A percentile compares a stretch with the other conserved stretches of the same genome.
These are phyloP conservation scores for Catocala fraxini DNA, from an alignment of 2,888 invertebrate species.

Conservation along the genomic window DNA sequence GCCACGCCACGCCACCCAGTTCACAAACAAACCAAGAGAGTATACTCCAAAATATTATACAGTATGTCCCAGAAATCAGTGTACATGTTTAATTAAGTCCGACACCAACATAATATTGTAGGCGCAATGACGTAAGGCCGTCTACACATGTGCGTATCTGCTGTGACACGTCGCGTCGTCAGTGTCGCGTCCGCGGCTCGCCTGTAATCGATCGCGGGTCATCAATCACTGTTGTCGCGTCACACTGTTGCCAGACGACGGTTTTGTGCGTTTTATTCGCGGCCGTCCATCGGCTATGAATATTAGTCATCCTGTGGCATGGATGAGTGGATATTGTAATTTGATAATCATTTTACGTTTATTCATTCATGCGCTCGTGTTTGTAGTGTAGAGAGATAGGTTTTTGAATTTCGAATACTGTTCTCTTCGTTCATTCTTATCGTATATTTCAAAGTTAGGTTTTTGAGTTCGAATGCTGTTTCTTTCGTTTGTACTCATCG, in stretches of 20 bases:
- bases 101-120: slow-evolving; percentile 18
- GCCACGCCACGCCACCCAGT: no score
- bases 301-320: slow-evolving; percentile 49
- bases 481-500: no score
- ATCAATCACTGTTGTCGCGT: slow-evolving; percentile 70
- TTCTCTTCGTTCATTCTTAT: no score
- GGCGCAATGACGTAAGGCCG: slow-evolving; percentile 37
- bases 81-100: slow-evolving; percentile 12
- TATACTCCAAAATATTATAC: no score
- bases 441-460: no score
- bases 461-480: no score
- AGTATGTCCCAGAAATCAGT: neutral
- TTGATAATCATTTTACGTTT: slow-evolving; percentile 33
- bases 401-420: no score
- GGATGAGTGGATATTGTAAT: slow-evolving; percentile 30
- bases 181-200: slow-evolving; percentile 31
- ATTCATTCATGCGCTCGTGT: slow-evolving; percentile 4
- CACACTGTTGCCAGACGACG: slow-evolving; percentile 61
- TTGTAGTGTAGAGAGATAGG: neutral
- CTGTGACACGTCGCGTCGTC: slow-evolving; percentile 12
- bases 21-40: no score
- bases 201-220: slow-evolving; percentile 62
- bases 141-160: slow-evolving; percentile 38
- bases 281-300: slow-evolving; percentile 50
- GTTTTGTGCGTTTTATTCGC: slow-evolving; percentile 70